A percentile compares a stretch with the other conserved stretches of the same genome.
Conservation (phyloP, 2,797 vertebrate genomes). For the Pteropus rufus region DNA sequence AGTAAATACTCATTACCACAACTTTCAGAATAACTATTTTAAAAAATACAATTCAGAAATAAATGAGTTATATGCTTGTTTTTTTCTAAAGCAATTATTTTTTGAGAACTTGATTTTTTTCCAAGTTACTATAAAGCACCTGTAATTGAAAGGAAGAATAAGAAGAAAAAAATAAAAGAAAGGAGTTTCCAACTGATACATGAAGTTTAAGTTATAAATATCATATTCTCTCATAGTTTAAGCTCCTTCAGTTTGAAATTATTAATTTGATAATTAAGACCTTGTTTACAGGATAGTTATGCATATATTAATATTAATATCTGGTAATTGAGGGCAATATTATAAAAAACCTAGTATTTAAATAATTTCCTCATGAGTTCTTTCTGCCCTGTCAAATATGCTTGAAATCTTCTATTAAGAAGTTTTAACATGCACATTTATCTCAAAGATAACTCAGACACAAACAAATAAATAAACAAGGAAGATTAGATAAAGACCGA, state of each 20-base stretch:
- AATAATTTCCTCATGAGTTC: constrained; percentile 45
- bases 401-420: constrained; percentile 48
- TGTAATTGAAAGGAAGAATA: not conserved
- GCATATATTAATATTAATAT: not conserved
- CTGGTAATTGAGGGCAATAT: not conserved
- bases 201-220: not conserved
- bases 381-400: constrained; percentile 43
- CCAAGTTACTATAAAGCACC: not conserved
- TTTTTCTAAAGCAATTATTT: not conserved
- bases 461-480: constrained; percentile 56
- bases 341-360: not conserved
- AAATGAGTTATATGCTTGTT: not conserved
- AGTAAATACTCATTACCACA: not conserved
- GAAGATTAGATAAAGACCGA: constrained; percentile 75
- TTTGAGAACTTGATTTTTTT: not conserved
- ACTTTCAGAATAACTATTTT: not conserved
- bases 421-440: constrained; percentile 7
- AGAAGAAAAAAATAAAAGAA: not conserved
- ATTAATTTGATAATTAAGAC: not conserved
- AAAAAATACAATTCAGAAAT: constrained; percentile 7
- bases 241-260: not conserved
- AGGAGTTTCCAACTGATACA: not conserved
- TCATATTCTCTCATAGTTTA: not conserved
- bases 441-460: constrained; percentile 43
- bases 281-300: not conserved